Evolutionary conservation across 2,113 vertebrate genomes (phyloP).

Genomic region (Columbina picui): DNA sequence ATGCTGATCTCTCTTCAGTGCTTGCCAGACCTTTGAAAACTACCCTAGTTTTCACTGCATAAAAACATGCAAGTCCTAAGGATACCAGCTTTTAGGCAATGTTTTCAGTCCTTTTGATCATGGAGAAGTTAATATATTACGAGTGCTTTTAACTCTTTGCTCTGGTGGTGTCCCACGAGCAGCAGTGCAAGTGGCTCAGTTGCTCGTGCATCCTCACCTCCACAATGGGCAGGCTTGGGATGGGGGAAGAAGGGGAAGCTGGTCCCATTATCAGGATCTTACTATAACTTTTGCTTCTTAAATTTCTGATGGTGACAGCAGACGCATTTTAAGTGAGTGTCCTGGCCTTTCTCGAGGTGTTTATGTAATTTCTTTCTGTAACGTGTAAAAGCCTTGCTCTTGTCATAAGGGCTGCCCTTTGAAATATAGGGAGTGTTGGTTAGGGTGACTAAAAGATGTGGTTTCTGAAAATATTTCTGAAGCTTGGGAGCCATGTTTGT

Average conservation of each 20-base stretch:
- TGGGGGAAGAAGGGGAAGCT: background rate
- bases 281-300: background rate
- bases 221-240: rapidly evolving
- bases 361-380: background rate
- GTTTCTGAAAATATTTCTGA: constrained; percentile 21
- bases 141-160: background rate
- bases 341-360: background rate
- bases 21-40: background rate
- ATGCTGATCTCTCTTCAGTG: background rate
- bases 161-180: background rate
- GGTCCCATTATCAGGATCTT: background rate
- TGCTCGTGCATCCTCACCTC: background rate
- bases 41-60: background rate
- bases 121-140: background rate
- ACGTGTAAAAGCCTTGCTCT: background rate
- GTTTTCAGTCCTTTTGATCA: background rate
- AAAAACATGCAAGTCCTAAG: background rate
- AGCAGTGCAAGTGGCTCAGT: background rate
- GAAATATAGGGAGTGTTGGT: background rate
- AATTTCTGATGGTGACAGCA: background rate
- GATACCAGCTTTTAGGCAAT: background rate
- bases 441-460: background rate
- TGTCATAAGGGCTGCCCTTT: rapidly evolving
- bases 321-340: background rate
- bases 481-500: background rate